A percentile compares a stretch with the other conserved stretches of the same genome.
Conservation (phyloP, 2,113 vertebrate genomes). For the Leiothrix lutea region DNA sequence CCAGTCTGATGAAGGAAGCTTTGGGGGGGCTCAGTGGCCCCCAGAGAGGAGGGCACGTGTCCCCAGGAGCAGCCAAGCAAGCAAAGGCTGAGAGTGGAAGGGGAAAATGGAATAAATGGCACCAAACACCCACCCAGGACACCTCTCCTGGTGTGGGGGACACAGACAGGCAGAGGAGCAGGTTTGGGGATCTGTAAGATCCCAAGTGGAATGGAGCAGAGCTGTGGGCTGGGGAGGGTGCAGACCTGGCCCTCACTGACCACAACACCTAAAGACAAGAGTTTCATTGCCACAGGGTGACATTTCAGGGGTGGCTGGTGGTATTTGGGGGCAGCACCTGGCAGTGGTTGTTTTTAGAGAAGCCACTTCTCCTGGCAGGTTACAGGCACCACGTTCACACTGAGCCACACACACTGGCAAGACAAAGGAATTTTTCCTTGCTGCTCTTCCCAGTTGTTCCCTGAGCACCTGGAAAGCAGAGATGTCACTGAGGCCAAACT, state of each 20-base stretch:
- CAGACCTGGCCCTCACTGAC: not conserved
- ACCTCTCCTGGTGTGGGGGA: not conserved
- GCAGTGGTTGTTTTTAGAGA: not conserved
- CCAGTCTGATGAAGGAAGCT: not conserved
- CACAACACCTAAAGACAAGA: not conserved
- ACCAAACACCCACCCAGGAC: rapidly evolving
- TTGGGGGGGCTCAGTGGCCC: not conserved
- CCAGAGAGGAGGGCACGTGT: rapidly evolving
- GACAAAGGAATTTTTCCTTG: not conserved
- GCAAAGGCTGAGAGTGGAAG: not conserved
- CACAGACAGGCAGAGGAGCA: not conserved
- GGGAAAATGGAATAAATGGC: not conserved
- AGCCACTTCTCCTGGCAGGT: not conserved
- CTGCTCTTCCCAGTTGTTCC: not conserved
- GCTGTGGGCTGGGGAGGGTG: not conserved
- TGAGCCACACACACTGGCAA: not conserved
- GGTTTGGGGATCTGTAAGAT: not conserved
- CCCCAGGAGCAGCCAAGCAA: not conserved
- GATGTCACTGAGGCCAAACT: not conserved
- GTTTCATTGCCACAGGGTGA: not conserved
- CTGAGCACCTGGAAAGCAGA: not conserved
- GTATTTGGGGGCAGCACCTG: not conserved
- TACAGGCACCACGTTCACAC: not conserved
- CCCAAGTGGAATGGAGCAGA: not conserved
- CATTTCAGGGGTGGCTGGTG: not conserved